Conservation (phyloP, 2,888 invertebrate species). For the Auanema sp. region DNA sequence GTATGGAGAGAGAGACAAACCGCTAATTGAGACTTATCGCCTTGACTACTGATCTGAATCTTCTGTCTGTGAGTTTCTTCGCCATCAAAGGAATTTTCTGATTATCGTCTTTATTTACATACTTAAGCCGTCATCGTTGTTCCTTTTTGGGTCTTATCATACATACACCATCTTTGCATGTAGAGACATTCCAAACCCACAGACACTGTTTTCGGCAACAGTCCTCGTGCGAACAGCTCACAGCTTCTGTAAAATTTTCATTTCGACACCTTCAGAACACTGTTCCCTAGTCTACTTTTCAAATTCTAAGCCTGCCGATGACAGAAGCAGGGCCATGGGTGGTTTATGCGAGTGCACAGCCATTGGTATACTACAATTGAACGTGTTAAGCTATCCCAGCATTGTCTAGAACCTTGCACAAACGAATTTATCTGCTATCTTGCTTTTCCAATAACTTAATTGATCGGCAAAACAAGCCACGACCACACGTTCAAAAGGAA, state of each 20-base stretch:
- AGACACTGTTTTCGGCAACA: constrained; percentile 82
- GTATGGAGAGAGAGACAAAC: too few relatives aligned
- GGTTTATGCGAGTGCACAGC: constrained; percentile 93
- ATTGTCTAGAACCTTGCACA: constrained; percentile 28
- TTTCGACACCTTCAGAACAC: neutral
- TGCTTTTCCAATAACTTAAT: constrained; percentile 1
- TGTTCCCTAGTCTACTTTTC: neutral
- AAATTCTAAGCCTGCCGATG: neutral
- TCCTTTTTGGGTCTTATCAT: too few relatives aligned
- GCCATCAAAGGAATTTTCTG: too few relatives aligned
- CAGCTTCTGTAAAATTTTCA: constrained; percentile 1
- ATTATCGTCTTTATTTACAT: too few relatives aligned
- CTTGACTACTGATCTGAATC: too few relatives aligned
- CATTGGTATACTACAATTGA: constrained; percentile 72
- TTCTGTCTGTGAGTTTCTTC: too few relatives aligned
- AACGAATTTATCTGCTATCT: constrained; percentile 19
- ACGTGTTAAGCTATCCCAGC: neutral
- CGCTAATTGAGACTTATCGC: too few relatives aligned
- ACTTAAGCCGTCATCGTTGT: too few relatives aligned
- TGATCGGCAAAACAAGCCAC: constrained; percentile 68
- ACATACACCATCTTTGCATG: constrained; percentile 41
- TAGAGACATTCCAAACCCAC: constrained; percentile 81
- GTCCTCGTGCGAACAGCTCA: constrained; percentile 82
- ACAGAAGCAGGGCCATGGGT: constrained; percentile 74
- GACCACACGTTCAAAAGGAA: constrained; percentile 83